Percentiles rank a stretch among this genome's conserved stretches.
Evolutionary conservation across 2,888 invertebrate genomes (phyloP).

Genomic region (Neocrepidodera transversa): DNA sequence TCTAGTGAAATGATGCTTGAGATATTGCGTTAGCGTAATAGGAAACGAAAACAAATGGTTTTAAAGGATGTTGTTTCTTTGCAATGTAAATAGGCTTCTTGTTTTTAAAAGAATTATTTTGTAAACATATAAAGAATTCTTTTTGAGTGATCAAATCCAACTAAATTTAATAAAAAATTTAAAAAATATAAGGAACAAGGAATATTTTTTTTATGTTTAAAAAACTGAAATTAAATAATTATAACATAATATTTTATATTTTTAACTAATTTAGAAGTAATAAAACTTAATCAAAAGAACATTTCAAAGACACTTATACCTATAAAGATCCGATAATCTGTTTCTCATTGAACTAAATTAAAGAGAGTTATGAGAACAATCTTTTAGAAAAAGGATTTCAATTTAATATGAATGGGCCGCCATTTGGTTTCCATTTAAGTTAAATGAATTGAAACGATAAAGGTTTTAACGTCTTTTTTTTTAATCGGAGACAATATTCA

Average conservation of each 20-base stretch:
- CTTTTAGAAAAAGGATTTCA: slow-evolving; percentile 28
- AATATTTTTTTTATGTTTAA: too few relatives aligned
- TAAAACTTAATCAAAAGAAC: too few relatives aligned
- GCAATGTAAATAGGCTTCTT: background rate
- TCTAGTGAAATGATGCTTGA: slow-evolving; percentile 13
- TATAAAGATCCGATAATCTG: slow-evolving; percentile 23
- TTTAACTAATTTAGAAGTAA: too few relatives aligned
- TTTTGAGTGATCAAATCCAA: too few relatives aligned
- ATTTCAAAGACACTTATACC: too few relatives aligned
- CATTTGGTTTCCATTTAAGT: slow-evolving; percentile 30
- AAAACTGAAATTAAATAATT: too few relatives aligned
- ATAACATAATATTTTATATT: too few relatives aligned
- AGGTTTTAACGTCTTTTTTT: slow-evolving; percentile 23
- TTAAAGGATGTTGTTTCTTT: slow-evolving; percentile 1
- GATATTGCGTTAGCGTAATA: slow-evolving; percentile 7
- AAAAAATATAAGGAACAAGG: too few relatives aligned
- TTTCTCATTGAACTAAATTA: slow-evolving; percentile 29
- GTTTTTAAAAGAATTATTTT: background rate
- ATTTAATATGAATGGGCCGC: slow-evolving; percentile 28
- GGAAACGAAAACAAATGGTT: slow-evolving; percentile 12
- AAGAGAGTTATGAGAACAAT: slow-evolving; percentile 31
- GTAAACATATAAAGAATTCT: too few relatives aligned
- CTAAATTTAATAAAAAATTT: too few relatives aligned
- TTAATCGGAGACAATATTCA: slow-evolving; percentile 21
- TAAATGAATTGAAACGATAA: slow-evolving; percentile 31